Base-by-base conservation (phyloP, 2,888 invertebrate species). In the Nasonovia ribisnigri region DNA sequence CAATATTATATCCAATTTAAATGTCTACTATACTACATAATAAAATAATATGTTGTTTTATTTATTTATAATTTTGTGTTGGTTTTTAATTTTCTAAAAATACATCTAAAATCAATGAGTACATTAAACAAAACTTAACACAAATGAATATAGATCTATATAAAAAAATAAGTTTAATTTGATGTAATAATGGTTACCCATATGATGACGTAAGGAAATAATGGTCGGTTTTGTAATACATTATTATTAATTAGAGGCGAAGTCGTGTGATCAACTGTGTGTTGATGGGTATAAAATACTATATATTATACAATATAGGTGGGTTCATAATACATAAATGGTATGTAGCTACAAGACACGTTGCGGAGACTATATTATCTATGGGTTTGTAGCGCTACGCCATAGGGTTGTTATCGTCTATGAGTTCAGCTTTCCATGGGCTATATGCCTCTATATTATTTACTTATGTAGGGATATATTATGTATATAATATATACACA, bases 151-250 rank as follows among this genome's bases (percentile, higher is more conserved):
- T 26, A 24, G n/a, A 13, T 8, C 54, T 42, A 6, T 16, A 6
- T 16, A 2, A 48, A 5, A 36, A 67, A 57, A 57, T 43, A 43
- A 43, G 57, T 90, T 91, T 6, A 84, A 84, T n/a, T n/a, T 10
- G 54, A 46, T 43, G 20, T 36, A 42, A 20, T 36, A 77, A 36
- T 36, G 8, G 20, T 77, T 57, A 57, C 26, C 6, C 3, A 20
- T 6, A 26, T 36, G 3, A 3, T 36, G n/a, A 11, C 5, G 24
- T 26, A 43, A n/a, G 43, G 20, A 36, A 36, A 24, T 77, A 36
- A 77, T 77, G 20, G 90, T 90, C 86, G 93, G 86, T 84, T 90
- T 93, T 93, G 93, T 90, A 93, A 93, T n/a, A 42, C 60, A 86
- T 93, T 86, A 84, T 89, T 92, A 90, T 90, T 36, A 60, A 42